Base-by-base conservation (phyloP, 2,888 invertebrate species). In the Lapara coniferarum region DNA sequence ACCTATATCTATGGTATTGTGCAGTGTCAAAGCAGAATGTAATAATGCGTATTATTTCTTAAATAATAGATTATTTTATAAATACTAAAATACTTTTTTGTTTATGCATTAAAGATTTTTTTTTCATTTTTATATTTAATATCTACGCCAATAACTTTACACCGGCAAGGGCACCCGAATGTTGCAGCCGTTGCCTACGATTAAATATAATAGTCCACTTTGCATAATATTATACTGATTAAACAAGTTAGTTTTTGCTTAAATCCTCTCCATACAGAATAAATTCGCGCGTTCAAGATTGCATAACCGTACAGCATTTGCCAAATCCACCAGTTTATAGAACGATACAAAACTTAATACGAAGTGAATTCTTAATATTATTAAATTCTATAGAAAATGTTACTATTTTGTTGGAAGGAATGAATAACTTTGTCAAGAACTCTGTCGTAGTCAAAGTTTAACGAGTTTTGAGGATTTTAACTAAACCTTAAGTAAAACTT, bases 401-500 rank as follows among this genome's bases (percentile, higher is more conserved):
- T 71, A 71, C 71, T 59, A 59, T 70, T 70, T 70, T 72, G 63
- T 66, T 49, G 44, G 67, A 75, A 73, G 67, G 49, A 74, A 77
- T 72, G 72, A 75, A 75, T 71, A 71, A 70, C 46, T 69, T 72
- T 71, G 52, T 66, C 68, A 68, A 69, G 66, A 59, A 70, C 67
- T 70, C 71, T 70, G 73, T 71, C 59, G 70, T 69, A 71, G 71
- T 69, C 70, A 70, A 74, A 78, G 75, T 79, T 76, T 74, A 79
- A 77, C 71, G 75, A 79, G 74, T 76, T 76, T 76, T 69, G 72
- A 69, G 72, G 71, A 78, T 75, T 74, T 74, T 75, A 76, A 75
- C 75, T 76, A 79, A 74, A 76, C 76, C 73, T 74, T 72, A 74
- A 76, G 71, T 75, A 69, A 74, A 77, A 79, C 72, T 77, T 77